Evolutionary conservation across 2,797 vertebrate species (phyloP).

Genomic region (Sebastes baramenuke): DNA sequence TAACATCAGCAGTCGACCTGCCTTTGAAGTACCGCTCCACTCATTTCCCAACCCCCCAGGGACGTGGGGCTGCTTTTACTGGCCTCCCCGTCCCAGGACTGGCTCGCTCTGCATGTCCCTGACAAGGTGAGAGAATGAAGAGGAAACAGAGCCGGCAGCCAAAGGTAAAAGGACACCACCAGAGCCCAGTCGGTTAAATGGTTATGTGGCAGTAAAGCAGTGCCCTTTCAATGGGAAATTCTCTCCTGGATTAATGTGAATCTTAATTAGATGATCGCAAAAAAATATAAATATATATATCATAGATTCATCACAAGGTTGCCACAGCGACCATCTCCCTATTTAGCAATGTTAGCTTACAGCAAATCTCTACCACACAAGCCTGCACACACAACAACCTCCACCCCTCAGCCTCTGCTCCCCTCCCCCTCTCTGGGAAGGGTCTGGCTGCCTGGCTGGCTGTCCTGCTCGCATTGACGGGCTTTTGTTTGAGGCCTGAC

Average conservation of each 20-base stretch:
- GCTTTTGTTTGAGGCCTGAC: constrained; percentile 83
- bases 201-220: neutral
- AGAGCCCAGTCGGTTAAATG: neutral
- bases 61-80: constrained; percentile 65
- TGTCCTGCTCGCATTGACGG: constrained; percentile 72
- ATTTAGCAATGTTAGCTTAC: constrained; percentile 51
- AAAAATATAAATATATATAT: constrained; percentile 3
- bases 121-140: constrained; percentile 67
- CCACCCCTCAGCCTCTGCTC: constrained; percentile 48
- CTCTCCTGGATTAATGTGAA: constrained; percentile 26
- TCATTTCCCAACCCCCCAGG: constrained; percentile 66
- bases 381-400: constrained; percentile 48
- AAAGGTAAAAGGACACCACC: constrained; percentile 50
- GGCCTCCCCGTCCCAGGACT: constrained; percentile 62
- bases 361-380: constrained; percentile 35
- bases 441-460: constrained; percentile 58
- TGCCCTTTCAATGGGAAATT: constrained; percentile 1
- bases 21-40: constrained; percentile 74
- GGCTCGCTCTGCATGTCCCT: constrained; percentile 35
- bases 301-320: constrained; percentile 50
- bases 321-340: constrained; percentile 50
- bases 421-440: constrained; percentile 72
- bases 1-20: constrained; percentile 72
- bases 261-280: constrained; percentile 41
- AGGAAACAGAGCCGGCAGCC: constrained; percentile 46